phyloP scores from a whole-genome alignment of 2,797 vertebrate genomes.

The Petrocephalus schoutedeni region DNA sequence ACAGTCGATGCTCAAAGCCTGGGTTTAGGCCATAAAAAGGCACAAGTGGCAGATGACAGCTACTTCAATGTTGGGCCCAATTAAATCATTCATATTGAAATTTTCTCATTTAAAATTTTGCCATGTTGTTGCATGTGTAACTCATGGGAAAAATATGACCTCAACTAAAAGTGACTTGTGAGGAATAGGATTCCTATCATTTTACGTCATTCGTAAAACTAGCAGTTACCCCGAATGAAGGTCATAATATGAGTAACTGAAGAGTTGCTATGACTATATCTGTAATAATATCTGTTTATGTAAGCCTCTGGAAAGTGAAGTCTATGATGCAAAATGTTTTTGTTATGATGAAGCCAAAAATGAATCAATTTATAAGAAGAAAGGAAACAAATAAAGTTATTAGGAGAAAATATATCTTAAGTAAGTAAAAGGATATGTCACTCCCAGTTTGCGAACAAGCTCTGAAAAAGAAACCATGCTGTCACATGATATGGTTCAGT shows the following conservation, averaged over 20 bases:
- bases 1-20: neutral
- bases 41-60: neutral
- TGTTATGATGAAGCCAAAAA: neutral
- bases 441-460: neutral
- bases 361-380: neutral
- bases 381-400: neutral
- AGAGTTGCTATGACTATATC: neutral
- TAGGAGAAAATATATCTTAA: neutral
- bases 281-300: neutral
- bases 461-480: neutral
- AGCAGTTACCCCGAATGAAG: neutral
- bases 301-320: neutral
- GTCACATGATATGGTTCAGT: neutral
- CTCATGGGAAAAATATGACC: neutral
- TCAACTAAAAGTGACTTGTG: neutral
- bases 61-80: neutral
- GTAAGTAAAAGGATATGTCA: neutral
- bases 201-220: neutral
- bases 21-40: neutral
- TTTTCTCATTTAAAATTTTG: neutral
- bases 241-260: neutral
- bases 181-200: neutral
- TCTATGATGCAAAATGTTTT: neutral
- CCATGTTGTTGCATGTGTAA: neutral
- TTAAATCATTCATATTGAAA: slow-evolving; percentile 14